These are phyloP conservation scores for Cygnus buccinator DNA, from an alignment of 2,113 vertebrate species.

Conservation along the genomic window DNA sequence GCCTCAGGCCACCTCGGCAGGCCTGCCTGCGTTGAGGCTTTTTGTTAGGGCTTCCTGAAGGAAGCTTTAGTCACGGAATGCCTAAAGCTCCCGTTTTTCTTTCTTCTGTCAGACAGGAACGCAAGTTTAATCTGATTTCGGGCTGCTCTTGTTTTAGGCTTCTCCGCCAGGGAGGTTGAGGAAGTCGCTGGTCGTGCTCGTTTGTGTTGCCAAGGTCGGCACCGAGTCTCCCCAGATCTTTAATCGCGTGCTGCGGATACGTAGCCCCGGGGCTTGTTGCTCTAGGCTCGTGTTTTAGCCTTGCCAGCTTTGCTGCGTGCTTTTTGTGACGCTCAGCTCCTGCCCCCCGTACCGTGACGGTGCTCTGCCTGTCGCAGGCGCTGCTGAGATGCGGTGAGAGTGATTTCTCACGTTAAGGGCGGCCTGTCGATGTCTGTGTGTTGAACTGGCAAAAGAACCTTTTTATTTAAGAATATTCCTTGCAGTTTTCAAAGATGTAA, in stretches of 20 bases:
- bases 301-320: background rate
- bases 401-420: background rate
- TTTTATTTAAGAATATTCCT: background rate
- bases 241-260: fast-evolving
- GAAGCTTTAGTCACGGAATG: background rate
- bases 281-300: background rate
- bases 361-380: background rate
- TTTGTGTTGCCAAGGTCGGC: background rate
- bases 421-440: background rate
- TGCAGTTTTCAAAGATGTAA: background rate
- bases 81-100: background rate
- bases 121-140: background rate
- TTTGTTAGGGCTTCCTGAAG: background rate
- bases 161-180: background rate
- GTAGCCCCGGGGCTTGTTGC: background rate
- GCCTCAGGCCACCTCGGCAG: background rate
- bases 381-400: background rate
- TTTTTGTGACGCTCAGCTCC: background rate
- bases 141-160: background rate
- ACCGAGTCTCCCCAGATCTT: background rate
- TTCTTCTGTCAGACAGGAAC: background rate
- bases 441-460: background rate
- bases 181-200: background rate
- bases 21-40: background rate
- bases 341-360: background rate